Conservation (phyloP, 2,888 invertebrate species). For the Meandrusa payeni region DNA sequence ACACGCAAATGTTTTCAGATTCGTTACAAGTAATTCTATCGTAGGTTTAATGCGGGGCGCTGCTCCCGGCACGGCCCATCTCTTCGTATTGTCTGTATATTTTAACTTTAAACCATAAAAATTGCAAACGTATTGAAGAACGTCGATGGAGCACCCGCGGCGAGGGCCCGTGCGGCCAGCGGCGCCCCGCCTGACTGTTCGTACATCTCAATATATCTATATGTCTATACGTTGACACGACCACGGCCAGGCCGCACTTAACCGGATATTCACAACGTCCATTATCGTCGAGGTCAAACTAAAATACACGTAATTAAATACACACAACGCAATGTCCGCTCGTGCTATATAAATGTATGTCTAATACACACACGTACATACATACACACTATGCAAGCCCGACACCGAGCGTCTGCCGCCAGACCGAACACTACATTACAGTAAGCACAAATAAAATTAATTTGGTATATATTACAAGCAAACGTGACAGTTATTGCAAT, state of each 20-base stretch:
- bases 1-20: constrained; percentile 38
- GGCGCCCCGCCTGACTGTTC: constrained; percentile 34
- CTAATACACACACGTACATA: too few species aligned
- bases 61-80: not conserved
- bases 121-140: constrained; percentile 4
- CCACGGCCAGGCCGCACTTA: constrained; percentile 57
- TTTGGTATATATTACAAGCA: too few species aligned
- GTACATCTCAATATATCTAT: constrained; percentile 59
- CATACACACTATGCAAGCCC: constrained; percentile 2
- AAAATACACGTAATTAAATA: constrained; percentile 40
- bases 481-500: not conserved
- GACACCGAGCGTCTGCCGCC: not conserved
- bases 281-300: constrained; percentile 42
- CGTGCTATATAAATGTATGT: not conserved
- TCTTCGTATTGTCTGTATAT: not conserved
- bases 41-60: constrained; percentile 40
- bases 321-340: constrained; percentile 23
- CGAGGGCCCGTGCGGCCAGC: too few species aligned
- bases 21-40: constrained; percentile 36
- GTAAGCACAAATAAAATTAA: not conserved
- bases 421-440: not conserved
- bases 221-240: constrained; percentile 53
- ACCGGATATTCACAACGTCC: constrained; percentile 49
- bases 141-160: not conserved
- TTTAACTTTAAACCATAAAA: constrained; percentile 1